phyloP scores from a whole-genome alignment of 2,888 invertebrate genomes.

The Petrolisthes manimaculis region DNA sequence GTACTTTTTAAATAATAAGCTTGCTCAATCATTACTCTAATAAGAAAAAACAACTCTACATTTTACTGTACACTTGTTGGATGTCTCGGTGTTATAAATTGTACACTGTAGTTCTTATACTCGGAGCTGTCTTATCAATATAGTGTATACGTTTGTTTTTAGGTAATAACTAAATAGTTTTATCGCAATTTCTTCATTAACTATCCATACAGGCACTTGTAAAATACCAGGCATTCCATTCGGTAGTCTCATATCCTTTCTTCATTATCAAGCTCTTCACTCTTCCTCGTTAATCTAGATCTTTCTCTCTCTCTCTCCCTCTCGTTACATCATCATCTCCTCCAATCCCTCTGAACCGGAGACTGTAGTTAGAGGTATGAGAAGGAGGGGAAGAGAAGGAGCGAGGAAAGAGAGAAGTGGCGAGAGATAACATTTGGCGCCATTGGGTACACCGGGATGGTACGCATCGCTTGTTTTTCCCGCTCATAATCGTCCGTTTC shows the following conservation, averaged over 20 bases:
- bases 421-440: not conserved
- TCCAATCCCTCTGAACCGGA: not conserved
- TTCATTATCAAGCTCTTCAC: not conserved
- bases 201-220: not conserved
- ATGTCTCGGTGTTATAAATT: too few relatives aligned
- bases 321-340: not conserved
- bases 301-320: not conserved
- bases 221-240: not conserved
- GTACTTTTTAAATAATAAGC: too few relatives aligned
- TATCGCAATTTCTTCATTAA: too few relatives aligned
- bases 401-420: not conserved
- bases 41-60: too few relatives aligned
- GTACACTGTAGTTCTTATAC: too few relatives aligned
- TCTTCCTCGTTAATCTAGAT: not conserved
- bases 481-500: slow-evolving; percentile 1
- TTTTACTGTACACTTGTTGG: too few relatives aligned
- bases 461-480: slow-evolving; percentile 18
- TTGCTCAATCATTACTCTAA: too few relatives aligned
- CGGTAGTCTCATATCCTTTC: not conserved
- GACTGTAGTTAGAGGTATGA: not conserved
- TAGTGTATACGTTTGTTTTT: too few relatives aligned
- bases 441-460: slow-evolving; percentile 11
- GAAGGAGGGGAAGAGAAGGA: slow-evolving; percentile 2
- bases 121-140: too few relatives aligned
- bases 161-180: too few relatives aligned